These are phyloP conservation scores for Iphiclides podalirius DNA, from an alignment of 2,888 invertebrate species.

Conservation along the genomic window DNA sequence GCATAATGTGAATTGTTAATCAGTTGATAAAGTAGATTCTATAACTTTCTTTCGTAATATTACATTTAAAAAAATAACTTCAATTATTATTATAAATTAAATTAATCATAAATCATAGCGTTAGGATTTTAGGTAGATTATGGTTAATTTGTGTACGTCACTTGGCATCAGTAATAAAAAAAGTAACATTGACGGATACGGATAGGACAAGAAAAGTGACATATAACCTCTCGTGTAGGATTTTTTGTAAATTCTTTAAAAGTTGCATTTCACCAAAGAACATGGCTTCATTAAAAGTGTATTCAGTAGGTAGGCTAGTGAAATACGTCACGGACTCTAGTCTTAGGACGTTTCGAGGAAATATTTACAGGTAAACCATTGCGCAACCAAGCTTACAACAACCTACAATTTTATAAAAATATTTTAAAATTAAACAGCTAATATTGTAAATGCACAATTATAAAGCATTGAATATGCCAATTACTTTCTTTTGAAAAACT, in stretches of 20 bases:
- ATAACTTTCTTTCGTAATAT: too few relatives aligned
- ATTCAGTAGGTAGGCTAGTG: constrained; percentile 68
- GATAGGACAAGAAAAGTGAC: constrained; percentile 8
- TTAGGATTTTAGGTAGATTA: too few relatives aligned
- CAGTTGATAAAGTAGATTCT: too few relatives aligned
- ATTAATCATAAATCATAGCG: too few relatives aligned
- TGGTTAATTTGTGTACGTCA: too few relatives aligned
- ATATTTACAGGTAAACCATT: constrained; percentile 72
- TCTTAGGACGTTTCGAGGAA: constrained; percentile 57
- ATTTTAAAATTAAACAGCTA: neutral
- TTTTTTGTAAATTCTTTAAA: constrained; percentile 23
- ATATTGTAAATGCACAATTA: neutral
- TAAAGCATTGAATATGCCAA: too few relatives aligned
- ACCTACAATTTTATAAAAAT: constrained; percentile 32
- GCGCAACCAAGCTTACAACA: constrained; percentile 59
- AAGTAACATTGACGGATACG: constrained; percentile 14
- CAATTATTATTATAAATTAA: too few relatives aligned
- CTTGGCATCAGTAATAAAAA: constrained; percentile 3
- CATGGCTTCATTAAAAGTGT: constrained; percentile 77
- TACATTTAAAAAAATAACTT: too few relatives aligned
- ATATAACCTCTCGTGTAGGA: constrained; percentile 14
- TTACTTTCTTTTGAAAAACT: too few relatives aligned
- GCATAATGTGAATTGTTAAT: too few relatives aligned
- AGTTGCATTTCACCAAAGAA: constrained; percentile 28
- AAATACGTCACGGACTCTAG: constrained; percentile 72